Percentiles rank a stretch among this genome's conserved stretches.
These are phyloP conservation scores for Pipa parva DNA, from an alignment of 2,113 vertebrate genomes.

Conservation along the genomic window DNA sequence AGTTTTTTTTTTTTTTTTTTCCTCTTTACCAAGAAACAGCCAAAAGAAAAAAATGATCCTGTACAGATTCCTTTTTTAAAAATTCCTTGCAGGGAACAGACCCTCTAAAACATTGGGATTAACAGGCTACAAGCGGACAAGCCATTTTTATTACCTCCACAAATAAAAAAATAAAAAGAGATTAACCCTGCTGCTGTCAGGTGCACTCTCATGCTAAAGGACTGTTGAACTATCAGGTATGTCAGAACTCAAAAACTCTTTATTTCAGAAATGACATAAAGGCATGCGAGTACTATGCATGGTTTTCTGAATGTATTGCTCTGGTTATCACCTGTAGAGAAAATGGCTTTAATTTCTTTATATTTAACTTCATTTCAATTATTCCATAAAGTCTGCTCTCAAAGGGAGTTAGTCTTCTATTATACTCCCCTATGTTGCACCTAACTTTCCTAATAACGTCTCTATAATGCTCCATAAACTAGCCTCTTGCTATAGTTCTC, in stretches of 20 bases:
- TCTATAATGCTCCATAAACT: background rate
- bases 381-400: background rate
- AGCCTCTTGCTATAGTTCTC: background rate
- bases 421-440: background rate
- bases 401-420: background rate
- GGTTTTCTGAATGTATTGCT: too few relatives aligned
- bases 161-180: background rate
- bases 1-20: conserved; percentile 5
- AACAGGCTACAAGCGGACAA: background rate
- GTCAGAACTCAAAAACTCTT: background rate
- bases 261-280: background rate
- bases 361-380: too few relatives aligned
- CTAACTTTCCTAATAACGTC: background rate
- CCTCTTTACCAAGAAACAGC: conserved; percentile 19
- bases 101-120: conserved; percentile 12
- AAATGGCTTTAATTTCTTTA: too few relatives aligned
- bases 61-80: conserved; percentile 27
- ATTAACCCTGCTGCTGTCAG: background rate
- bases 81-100: conserved; percentile 4
- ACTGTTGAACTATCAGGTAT: background rate
- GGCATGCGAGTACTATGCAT: too few relatives aligned
- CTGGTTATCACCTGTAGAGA: too few relatives aligned
- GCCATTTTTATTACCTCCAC: conserved; percentile 6
- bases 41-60: conserved; percentile 29
- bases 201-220: background rate